A percentile compares a stretch with the other conserved stretches of the same genome.
Evolutionary conservation across 2,113 vertebrate species (phyloP).

Genomic region (Rutilus rutilus): DNA sequence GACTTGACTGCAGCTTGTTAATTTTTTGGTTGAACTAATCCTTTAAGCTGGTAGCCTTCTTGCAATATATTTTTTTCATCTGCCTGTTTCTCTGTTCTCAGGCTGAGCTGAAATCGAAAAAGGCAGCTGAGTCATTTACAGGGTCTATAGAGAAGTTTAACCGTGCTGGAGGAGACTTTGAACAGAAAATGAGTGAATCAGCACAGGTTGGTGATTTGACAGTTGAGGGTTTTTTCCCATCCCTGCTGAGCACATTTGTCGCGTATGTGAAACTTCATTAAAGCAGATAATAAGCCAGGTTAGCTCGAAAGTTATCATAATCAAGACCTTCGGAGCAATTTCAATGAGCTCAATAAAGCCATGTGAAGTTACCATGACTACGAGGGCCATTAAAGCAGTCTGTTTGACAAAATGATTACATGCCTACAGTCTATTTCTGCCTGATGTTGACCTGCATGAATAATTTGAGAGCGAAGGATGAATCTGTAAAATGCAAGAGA

Average conservation of each 20-base stretch:
- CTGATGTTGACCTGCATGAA: slow-evolving; percentile 56
- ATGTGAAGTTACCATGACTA: slow-evolving; percentile 68
- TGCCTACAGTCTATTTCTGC: slow-evolving; percentile 45
- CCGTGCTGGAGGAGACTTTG: slow-evolving; percentile 85
- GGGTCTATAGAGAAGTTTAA: slow-evolving; percentile 90
- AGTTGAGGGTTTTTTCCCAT: background rate
- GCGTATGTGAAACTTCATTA: background rate
- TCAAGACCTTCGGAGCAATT: background rate
- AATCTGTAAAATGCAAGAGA: background rate
- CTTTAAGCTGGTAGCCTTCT: background rate
- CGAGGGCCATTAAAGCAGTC: slow-evolving; percentile 60
- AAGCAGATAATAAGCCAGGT: background rate
- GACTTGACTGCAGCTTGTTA: background rate
- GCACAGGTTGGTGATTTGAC: slow-evolving; percentile 77
- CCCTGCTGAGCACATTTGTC: background rate
- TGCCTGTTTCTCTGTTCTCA: slow-evolving; percentile 59
- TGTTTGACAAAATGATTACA: slow-evolving; percentile 62
- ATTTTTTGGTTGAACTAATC: background rate
- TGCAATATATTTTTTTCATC: background rate
- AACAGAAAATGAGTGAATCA: slow-evolving; percentile 92
- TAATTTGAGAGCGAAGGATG: slow-evolving; percentile 4
- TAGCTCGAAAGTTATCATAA: background rate
- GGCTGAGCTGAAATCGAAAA: slow-evolving; percentile 93
- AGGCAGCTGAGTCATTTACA: slow-evolving; percentile 84
- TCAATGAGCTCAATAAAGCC: background rate